Evolutionary conservation across 2,888 invertebrate species (phyloP), one percentile per base, ranked within the genome.

Genomic region (Aspidiotus rigidus): DNA sequence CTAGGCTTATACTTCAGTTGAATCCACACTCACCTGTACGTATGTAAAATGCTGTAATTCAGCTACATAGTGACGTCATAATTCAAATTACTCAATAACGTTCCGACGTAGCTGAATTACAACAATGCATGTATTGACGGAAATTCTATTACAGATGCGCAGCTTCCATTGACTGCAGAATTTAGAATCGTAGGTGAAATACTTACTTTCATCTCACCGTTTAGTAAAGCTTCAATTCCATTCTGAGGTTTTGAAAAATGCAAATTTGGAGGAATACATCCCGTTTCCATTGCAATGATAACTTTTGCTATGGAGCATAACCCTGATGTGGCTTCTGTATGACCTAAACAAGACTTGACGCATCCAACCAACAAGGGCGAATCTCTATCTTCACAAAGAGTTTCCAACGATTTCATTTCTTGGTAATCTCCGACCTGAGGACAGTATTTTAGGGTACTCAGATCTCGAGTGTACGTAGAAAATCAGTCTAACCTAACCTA

Each of bases 381-480:
- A 9, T 53, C 66, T 66, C 74, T 71, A 44, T 40, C 57, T 41
- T 69, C 62, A n/a, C 69, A 69, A 11, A 69, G 55, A 15, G 69
- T 80, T 74, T 72, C 75, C 73, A 98, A 92, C 0, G 94, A 89
- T 78, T 94, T 94, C 7, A 94, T 86, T 81, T 98, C 98, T 77
- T 96, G 61, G 15, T 66, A 64, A 62, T 70, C 70, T 16, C 64
- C 66, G 1, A 66, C 57, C 70, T 70, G 39, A 1, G 44, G 41
- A 59, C 16, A 63, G 16, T 16, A 69, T 11, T 42, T 8, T 2
- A 42, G 49, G 3, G 2, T 49, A 49, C 2, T 13, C 10, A 1
- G 49, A 49, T 49, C 28, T 5, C 2, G 2, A 3, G 49, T 49
- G 49, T 49, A 11, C 49, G 2, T 13, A 49, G 2, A 49, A 49